These are phyloP conservation scores for Nomia melanderi DNA, from an alignment of 1,140 invertebrate species.

Conservation along the genomic window DNA sequence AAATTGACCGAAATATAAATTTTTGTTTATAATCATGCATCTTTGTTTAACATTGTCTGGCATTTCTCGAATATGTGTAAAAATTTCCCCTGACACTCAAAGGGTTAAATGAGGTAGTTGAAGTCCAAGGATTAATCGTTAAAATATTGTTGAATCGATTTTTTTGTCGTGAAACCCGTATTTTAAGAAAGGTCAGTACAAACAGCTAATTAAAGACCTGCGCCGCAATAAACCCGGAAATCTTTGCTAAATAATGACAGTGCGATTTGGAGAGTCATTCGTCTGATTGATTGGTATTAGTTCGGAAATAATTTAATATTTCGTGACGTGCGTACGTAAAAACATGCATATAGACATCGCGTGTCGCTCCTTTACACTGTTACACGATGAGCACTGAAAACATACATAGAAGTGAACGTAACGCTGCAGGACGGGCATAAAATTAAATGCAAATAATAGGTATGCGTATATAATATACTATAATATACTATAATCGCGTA, in stretches of 20 bases:
- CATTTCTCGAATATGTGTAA: too few species aligned
- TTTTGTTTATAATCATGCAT: too few species aligned
- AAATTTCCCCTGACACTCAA: too few species aligned
- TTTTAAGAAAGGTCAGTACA: neutral
- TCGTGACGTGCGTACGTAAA: neutral
- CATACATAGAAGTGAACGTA: constrained; percentile 2
- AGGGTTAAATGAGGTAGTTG: neutral
- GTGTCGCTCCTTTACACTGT: constrained; percentile 15
- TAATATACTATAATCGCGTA: neutral
- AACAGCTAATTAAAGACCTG: neutral
- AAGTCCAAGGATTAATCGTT: neutral
- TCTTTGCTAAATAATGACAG: neutral
- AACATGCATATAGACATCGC: neutral
- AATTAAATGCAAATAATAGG: neutral
- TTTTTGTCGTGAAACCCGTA: neutral
- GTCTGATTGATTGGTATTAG: neutral
- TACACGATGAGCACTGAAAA: constrained; percentile 24
- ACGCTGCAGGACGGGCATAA: neutral
- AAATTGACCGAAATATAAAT: too few species aligned
- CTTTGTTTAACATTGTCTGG: too few species aligned
- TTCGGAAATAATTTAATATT: neutral
- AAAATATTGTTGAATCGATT: neutral
- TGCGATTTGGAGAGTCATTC: neutral
- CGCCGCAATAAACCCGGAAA: neutral
- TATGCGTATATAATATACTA: neutral